Conservation (phyloP, 2,888 invertebrate species). For the Drosophila siamana region DNA sequence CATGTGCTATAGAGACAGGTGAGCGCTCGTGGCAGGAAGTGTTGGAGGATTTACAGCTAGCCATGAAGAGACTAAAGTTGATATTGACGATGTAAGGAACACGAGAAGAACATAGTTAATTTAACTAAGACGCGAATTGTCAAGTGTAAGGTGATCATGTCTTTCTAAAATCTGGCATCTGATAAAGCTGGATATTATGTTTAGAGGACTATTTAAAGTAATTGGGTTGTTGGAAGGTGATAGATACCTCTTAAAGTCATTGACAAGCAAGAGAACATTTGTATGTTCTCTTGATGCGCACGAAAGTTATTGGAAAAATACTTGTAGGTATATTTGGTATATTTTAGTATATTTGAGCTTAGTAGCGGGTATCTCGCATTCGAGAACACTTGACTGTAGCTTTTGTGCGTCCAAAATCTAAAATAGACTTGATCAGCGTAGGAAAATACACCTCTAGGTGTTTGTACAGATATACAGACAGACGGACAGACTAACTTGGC, state of each 20-base stretch:
- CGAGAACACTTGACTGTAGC: no score
- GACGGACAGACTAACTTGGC: no score
- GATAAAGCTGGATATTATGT: neutral
- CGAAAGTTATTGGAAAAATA: neutral
- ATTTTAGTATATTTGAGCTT: no score
- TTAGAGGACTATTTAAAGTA: neutral
- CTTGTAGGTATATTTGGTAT: no score
- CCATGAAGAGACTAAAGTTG: neutral
- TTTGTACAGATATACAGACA: no score
- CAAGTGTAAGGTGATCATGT: constrained; percentile 1
- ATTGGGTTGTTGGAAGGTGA: constrained; percentile 4
- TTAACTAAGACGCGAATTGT: neutral
- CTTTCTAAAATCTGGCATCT: neutral
- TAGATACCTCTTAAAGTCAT: neutral
- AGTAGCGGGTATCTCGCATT: no score
- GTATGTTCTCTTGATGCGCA: neutral
- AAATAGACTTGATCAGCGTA: no score
- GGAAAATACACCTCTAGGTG: no score
- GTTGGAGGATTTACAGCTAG: no score
- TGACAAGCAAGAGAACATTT: neutral
- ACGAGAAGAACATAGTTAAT: neutral
- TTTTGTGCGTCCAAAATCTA: no score
- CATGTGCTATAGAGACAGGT: no score
- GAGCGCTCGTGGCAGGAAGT: neutral
- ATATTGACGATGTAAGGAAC: neutral